phyloP scores from a whole-genome alignment of 2,113 vertebrate species.

The Cyanoderma ruficeps region DNA sequence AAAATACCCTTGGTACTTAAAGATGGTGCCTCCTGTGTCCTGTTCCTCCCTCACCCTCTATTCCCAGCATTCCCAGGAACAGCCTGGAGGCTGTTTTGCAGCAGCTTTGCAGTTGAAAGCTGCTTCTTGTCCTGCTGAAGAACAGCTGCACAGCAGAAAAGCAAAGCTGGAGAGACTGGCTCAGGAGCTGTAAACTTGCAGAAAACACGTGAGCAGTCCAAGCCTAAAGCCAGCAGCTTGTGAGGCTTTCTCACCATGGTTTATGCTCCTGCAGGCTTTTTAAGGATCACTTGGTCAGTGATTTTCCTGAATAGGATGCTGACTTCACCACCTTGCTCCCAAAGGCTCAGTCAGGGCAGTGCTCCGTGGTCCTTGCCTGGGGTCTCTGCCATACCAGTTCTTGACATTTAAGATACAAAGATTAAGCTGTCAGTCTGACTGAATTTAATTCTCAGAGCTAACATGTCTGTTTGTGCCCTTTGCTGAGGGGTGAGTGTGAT shows the following conservation, averaged over 20 bases:
- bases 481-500: neutral
- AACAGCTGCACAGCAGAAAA: neutral
- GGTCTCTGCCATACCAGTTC: neutral
- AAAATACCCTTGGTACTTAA: neutral
- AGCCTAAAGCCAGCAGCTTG: neutral
- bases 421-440: slow-evolving; percentile 11
- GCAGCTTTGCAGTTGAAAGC: neutral
- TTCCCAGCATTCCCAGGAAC: neutral
- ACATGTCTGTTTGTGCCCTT: neutral
- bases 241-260: neutral
- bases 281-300: neutral
- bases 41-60: neutral
- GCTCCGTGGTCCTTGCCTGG: neutral
- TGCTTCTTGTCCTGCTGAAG: neutral
- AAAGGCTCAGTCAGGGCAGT: neutral
- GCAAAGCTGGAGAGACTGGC: neutral
- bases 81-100: neutral
- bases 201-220: neutral
- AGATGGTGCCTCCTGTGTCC: neutral
- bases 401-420: slow-evolving; percentile 33
- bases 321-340: slow-evolving; percentile 7
- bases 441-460: neutral
- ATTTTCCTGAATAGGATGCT: neutral
- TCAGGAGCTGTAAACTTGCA: neutral
- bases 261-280: slow-evolving; percentile 23